A percentile compares a stretch with the other conserved stretches of the same genome.
Conservation (phyloP, 2,888 invertebrate genomes). For the Plebejus anna region DNA sequence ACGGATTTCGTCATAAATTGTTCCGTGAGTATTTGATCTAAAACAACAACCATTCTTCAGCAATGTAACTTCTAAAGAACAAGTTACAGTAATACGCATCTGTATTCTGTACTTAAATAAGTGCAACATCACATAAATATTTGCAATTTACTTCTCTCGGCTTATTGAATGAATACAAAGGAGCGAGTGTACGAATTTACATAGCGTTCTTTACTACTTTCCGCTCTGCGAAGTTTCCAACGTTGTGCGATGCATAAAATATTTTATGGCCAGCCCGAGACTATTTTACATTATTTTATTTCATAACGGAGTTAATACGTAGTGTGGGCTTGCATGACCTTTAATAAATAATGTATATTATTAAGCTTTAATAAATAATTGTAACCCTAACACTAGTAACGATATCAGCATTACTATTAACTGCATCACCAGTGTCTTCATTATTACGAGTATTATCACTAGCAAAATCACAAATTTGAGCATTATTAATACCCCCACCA, state of each 20-base stretch:
- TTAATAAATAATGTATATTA: no score
- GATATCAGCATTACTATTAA: no score
- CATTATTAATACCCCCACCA: no score
- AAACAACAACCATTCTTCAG: no score
- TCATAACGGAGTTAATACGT: background rate
- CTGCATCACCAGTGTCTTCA: no score
- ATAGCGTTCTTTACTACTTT: background rate
- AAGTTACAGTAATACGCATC: no score
- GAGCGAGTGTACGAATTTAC: background rate
- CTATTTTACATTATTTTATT: background rate
- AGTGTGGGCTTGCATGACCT: background rate
- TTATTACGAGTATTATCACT: no score
- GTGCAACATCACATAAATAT: background rate
- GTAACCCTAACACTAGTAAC: background rate
- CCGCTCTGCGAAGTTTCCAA: background rate
- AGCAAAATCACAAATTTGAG: no score
- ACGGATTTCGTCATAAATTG: no score
- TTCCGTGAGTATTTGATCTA: no score
- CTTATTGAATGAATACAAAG: background rate
- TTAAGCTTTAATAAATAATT: background rate
- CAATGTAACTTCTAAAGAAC: no score
- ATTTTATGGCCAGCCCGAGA: background rate
- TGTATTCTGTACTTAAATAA: background rate
- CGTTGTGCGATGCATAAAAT: background rate
- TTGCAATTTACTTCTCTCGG: background rate